A percentile compares a stretch with the other conserved stretches of the same genome.
Conservation (phyloP, 2,888 invertebrate species). For the Apocheima hispidaria region DNA sequence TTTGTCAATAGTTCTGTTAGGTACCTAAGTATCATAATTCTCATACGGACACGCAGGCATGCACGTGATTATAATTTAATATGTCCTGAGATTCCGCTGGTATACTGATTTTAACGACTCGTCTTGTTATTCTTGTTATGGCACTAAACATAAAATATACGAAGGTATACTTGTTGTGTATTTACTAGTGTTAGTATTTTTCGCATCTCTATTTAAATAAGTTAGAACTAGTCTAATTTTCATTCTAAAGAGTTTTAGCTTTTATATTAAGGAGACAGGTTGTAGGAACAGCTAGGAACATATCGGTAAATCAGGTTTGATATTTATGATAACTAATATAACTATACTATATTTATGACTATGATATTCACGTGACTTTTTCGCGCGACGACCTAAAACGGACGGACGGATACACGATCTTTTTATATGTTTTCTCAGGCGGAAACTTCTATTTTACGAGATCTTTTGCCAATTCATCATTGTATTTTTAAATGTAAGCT, state of each 20-base stretch:
- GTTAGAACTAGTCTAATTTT: too few relatives aligned
- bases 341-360: too few relatives aligned
- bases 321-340: too few relatives aligned
- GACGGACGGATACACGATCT: too few relatives aligned
- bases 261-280: too few relatives aligned
- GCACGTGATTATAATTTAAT: conserved; percentile 12
- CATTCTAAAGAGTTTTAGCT: too few relatives aligned
- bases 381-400: too few relatives aligned
- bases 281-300: too few relatives aligned
- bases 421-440: too few relatives aligned
- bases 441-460: too few relatives aligned
- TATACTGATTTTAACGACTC: conserved; percentile 38
- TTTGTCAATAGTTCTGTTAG: not conserved
- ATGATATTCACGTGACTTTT: too few relatives aligned
- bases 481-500: not conserved
- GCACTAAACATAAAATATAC: not conserved
- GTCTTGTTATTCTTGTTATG: conserved; percentile 36
- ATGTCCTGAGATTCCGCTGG: conserved; percentile 18
- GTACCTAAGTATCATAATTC: conserved; percentile 20
- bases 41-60: conserved; percentile 1
- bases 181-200: not conserved
- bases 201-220: not conserved
- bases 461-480: not conserved
- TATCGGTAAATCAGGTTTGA: too few relatives aligned
- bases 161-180: not conserved